phyloP scores from a whole-genome alignment of 2,113 vertebrate species.

The Bubalus kerabau region DNA sequence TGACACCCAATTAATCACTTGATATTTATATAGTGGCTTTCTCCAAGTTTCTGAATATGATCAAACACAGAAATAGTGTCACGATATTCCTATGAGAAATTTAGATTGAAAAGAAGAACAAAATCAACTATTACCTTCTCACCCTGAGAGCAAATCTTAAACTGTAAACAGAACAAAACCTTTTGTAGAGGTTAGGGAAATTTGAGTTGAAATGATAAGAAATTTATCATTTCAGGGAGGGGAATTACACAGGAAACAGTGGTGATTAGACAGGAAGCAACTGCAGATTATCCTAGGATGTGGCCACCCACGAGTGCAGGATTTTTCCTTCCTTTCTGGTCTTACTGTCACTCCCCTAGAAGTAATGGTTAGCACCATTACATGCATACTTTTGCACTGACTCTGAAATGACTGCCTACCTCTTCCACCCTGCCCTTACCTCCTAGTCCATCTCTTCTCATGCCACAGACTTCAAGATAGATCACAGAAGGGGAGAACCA shows the following conservation, averaged over 20 bases:
- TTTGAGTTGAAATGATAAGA: not conserved
- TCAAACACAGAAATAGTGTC: not conserved
- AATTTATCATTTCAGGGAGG: not conserved
- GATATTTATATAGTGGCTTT: not conserved
- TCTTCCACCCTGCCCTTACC: too few species aligned
- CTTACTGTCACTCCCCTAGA: not conserved
- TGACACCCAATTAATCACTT: not conserved
- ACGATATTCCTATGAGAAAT: not conserved
- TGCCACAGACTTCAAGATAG: not conserved
- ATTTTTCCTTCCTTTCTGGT: conserved; percentile 9
- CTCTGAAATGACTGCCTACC: not conserved
- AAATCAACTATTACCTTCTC: not conserved
- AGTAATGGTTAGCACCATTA: not conserved
- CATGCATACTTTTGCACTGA: not conserved
- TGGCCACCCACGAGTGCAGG: not conserved
- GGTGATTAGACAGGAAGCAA: conserved; percentile 5
- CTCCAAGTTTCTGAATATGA: not conserved
- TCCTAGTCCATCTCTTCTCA: not conserved
- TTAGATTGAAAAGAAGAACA: not conserved
- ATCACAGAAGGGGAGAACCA: not conserved
- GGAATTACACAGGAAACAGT: conserved; percentile 22
- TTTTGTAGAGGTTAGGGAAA: not conserved
- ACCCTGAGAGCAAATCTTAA: not conserved
- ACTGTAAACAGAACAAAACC: not conserved
- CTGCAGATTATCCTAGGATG: not conserved